Evolutionary conservation across 2,113 vertebrate species (phyloP).

Genomic region (Phocoena phocoena): DNA sequence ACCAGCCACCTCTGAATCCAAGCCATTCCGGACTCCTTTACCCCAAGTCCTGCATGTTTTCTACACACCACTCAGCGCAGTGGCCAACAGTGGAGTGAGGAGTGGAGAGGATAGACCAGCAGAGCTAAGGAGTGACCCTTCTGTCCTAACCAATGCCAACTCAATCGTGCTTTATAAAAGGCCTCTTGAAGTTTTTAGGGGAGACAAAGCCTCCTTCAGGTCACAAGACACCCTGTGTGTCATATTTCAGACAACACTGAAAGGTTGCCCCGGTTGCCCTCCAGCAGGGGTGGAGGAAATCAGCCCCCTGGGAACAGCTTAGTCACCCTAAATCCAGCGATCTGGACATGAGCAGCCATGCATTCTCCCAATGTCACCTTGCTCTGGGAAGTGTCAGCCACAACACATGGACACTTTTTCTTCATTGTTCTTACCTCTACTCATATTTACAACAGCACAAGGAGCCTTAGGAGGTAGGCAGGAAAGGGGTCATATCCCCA

Average conservation of each 20-base stretch:
- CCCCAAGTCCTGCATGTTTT: not conserved
- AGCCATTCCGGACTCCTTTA: not conserved
- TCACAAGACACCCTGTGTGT: not conserved
- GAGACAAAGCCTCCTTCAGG: not conserved
- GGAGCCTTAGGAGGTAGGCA: not conserved
- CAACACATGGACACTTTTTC: not conserved
- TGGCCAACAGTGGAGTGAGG: not conserved
- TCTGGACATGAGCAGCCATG: not conserved
- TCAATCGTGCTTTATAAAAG: not conserved
- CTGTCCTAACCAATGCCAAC: not conserved
- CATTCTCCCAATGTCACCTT: not conserved
- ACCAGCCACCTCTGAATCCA: not conserved
- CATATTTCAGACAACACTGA: not conserved
- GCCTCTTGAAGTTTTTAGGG: not conserved
- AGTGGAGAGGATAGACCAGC: not conserved
- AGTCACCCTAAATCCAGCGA: not conserved
- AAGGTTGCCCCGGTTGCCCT: not conserved
- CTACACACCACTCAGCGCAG: not conserved
- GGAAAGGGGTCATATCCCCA: not conserved
- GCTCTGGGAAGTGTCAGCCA: not conserved
- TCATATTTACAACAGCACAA: not conserved
- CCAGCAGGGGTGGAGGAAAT: not conserved
- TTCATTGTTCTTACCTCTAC: not conserved
- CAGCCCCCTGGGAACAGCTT: fast-evolving
- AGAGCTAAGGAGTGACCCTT: not conserved